A percentile compares a stretch with the other conserved stretches of the same genome.
Evolutionary conservation across 2,113 vertebrate genomes (phyloP).

Genomic region (Ancistrus triradiatus): DNA sequence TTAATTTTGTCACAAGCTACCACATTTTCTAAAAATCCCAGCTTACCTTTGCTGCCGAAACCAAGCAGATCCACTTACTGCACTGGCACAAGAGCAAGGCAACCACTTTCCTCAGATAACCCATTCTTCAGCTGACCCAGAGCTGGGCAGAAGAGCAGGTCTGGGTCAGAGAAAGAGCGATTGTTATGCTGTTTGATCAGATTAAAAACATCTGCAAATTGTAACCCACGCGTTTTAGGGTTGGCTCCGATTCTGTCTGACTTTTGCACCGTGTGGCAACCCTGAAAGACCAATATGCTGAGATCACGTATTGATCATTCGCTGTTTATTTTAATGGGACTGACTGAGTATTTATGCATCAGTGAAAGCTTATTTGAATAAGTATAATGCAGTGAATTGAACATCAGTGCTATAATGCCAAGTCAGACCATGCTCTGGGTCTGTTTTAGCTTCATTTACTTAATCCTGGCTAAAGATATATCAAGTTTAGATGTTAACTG

Average conservation of each 20-base stretch:
- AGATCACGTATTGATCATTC: constrained; percentile 31
- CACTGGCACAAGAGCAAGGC: constrained; percentile 45
- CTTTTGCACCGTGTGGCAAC: not conserved
- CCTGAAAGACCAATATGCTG: constrained; percentile 15
- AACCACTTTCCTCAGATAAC: constrained; percentile 36
- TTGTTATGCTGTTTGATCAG: not conserved
- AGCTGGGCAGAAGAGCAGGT: constrained; percentile 7
- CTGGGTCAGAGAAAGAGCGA: not conserved
- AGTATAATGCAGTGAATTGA: too few species aligned
- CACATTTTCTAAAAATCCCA: too few species aligned
- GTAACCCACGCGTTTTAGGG: not conserved
- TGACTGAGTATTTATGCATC: not conserved
- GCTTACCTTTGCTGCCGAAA: constrained; percentile 34
- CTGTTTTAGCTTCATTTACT: too few species aligned
- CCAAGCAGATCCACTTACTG: constrained; percentile 38
- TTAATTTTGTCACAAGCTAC: too few species aligned
- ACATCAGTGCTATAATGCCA: too few species aligned
- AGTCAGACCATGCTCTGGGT: too few species aligned
- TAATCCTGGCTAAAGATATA: too few species aligned
- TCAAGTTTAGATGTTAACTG: too few species aligned
- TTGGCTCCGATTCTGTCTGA: not conserved
- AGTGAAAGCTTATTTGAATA: too few species aligned
- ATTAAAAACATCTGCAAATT: not conserved
- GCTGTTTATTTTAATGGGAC: constrained; percentile 30
- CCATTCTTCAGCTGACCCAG: constrained; percentile 46